phyloP scores from a whole-genome alignment of 2,113 vertebrate genomes.

The Morone chrysops region DNA sequence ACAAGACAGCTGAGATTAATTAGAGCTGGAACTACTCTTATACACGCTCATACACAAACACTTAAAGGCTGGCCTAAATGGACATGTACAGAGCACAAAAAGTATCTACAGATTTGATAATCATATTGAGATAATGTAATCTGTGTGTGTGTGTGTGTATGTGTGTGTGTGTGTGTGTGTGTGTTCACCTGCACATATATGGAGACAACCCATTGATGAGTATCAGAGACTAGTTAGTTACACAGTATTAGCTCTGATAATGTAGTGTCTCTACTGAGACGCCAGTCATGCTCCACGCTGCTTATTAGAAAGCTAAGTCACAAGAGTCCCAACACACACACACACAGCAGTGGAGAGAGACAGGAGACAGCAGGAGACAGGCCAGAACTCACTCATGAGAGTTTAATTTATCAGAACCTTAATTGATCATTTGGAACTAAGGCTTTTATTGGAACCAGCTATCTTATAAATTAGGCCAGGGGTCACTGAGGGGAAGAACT shows the following conservation, averaged over 20 bases:
- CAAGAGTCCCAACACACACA: slow-evolving; percentile 37
- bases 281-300: slow-evolving; percentile 47
- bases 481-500: slow-evolving; percentile 42
- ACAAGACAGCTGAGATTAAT: slow-evolving; percentile 22
- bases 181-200: slow-evolving; percentile 21
- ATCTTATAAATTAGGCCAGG: slow-evolving; percentile 46
- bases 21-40: not conserved
- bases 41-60: not conserved
- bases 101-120: slow-evolving; percentile 41
- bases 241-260: slow-evolving; percentile 54
- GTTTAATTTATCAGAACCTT: slow-evolving; percentile 60
- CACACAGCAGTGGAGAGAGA: slow-evolving; percentile 23
- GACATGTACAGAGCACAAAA: slow-evolving; percentile 14
- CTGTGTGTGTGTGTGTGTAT: slow-evolving; percentile 26
- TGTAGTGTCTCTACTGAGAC: slow-evolving; percentile 44
- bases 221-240: slow-evolving; percentile 52
- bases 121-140: slow-evolving; percentile 49
- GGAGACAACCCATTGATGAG: slow-evolving; percentile 38
- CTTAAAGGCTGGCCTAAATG: not conserved
- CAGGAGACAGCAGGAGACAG: slow-evolving; percentile 39
- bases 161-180: slow-evolving; percentile 19
- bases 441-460: slow-evolving; percentile 58
- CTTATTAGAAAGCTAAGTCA: slow-evolving; percentile 64
- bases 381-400: slow-evolving; percentile 47
- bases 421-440: slow-evolving; percentile 61